These are phyloP conservation scores for Lutraria lutraria DNA, from an alignment of 2,888 invertebrate genomes.

Conservation along the genomic window DNA sequence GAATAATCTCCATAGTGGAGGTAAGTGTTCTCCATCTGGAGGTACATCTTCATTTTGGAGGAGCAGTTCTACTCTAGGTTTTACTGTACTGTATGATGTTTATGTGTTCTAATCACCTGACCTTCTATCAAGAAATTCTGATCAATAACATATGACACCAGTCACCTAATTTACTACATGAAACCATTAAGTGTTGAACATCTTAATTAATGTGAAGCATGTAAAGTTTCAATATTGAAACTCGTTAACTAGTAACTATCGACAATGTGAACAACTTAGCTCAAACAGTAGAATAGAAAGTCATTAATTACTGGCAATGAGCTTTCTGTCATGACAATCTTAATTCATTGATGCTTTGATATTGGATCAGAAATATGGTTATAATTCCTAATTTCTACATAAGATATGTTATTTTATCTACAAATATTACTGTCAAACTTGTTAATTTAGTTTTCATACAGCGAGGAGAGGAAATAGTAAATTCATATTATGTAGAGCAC, in stretches of 20 bases:
- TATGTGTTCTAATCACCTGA: neutral
- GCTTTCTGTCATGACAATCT: neutral
- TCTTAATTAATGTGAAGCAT: neutral
- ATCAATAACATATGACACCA: slow-evolving; percentile 16
- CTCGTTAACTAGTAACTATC: neutral
- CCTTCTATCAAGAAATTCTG: neutral
- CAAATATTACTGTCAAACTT: too few relatives aligned
- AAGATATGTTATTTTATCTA: too few relatives aligned
- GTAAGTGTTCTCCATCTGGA: too few relatives aligned
- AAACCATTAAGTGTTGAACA: neutral
- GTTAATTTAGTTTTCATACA: too few relatives aligned
- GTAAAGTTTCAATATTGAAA: neutral
- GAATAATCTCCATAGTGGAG: too few relatives aligned
- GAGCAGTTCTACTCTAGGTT: neutral
- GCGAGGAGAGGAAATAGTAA: too few relatives aligned
- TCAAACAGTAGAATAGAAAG: neutral
- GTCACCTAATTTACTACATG: neutral
- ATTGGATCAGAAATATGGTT: neutral
- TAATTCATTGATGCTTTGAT: neutral
- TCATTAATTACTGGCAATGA: neutral
- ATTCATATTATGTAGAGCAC: too few relatives aligned
- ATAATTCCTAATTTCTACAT: neutral
- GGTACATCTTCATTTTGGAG: too few relatives aligned
- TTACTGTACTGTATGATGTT: neutral
- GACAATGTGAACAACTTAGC: neutral